These are phyloP conservation scores for Linnaemya vulpina DNA, from an alignment of 2,888 invertebrate genomes.

Conservation along the genomic window DNA sequence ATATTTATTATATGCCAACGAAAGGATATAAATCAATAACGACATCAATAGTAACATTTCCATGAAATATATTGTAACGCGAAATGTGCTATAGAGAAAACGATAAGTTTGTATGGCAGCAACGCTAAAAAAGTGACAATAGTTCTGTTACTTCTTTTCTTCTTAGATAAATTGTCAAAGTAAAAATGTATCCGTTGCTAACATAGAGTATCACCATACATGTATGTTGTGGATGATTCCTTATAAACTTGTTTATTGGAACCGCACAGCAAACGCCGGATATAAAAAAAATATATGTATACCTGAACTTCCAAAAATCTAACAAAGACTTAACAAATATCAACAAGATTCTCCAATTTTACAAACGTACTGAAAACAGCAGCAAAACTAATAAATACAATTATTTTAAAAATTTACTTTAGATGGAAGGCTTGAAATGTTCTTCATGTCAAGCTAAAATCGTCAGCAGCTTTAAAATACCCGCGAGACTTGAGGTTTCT, in stretches of 20 bases:
- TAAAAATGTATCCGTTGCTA: conserved; percentile 65
- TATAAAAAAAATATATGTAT: no score
- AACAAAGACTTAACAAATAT: background rate
- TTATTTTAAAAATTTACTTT: background rate
- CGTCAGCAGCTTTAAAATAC: conserved; percentile 44
- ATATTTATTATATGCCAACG: conserved; percentile 78
- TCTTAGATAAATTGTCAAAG: conserved; percentile 62
- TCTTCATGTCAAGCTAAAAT: background rate
- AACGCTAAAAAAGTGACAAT: conserved; percentile 34
- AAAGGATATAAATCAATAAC: conserved; percentile 77
- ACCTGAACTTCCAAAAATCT: no score
- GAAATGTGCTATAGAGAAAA: background rate
- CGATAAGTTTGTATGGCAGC: background rate
- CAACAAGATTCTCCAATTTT: no score
- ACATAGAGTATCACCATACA: conserved; percentile 35
- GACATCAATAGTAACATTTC: conserved; percentile 36
- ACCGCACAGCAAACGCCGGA: no score
- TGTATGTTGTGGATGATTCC: background rate
- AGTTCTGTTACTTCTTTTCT: conserved; percentile 21
- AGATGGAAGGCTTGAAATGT: conserved; percentile 41
- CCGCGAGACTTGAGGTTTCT: conserved; percentile 54
- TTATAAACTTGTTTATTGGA: background rate
- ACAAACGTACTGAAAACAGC: background rate
- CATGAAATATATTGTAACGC: background rate
- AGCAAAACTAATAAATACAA: background rate